Conservation (phyloP, 2,888 invertebrate species). For the Caradrina clavipalpis region DNA sequence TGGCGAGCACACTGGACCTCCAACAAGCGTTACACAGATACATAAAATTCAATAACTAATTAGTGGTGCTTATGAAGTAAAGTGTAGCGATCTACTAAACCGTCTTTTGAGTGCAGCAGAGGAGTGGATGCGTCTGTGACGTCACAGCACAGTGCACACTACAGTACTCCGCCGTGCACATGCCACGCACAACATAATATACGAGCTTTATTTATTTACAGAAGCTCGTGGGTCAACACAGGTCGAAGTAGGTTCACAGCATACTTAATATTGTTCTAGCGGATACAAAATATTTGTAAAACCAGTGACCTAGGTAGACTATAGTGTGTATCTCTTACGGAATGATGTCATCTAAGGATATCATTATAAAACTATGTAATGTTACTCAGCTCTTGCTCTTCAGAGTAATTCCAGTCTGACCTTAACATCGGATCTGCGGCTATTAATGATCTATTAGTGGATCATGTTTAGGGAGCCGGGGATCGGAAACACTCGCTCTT, state of each 20-base stretch:
- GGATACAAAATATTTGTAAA: not conserved
- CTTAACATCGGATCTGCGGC: too few relatives aligned
- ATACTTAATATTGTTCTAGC: too few relatives aligned
- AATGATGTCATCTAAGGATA: not conserved
- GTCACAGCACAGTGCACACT: not conserved
- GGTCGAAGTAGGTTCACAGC: not conserved
- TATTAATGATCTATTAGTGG: too few relatives aligned
- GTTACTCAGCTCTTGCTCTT: not conserved
- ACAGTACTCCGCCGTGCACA: not conserved
- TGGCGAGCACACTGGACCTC: too few relatives aligned
- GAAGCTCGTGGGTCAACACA: constrained; percentile 7
- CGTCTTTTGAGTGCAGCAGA: not conserved
- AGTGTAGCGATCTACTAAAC: not conserved
- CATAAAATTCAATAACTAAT: too few relatives aligned
- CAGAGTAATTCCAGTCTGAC: too few relatives aligned
- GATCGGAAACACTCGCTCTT: not conserved
- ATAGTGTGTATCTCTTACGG: not conserved
- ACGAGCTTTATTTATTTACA: constrained; percentile 2
- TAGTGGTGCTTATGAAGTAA: not conserved
- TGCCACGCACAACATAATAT: not conserved
- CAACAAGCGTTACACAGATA: too few relatives aligned
- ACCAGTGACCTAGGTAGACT: not conserved
- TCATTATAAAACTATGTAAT: not conserved
- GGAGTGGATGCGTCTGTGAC: not conserved
- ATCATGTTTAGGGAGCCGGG: not conserved